A percentile compares a stretch with the other conserved stretches of the same genome.
These are phyloP conservation scores for Agrotis clavis DNA, from an alignment of 2,888 invertebrate species.

Conservation along the genomic window DNA sequence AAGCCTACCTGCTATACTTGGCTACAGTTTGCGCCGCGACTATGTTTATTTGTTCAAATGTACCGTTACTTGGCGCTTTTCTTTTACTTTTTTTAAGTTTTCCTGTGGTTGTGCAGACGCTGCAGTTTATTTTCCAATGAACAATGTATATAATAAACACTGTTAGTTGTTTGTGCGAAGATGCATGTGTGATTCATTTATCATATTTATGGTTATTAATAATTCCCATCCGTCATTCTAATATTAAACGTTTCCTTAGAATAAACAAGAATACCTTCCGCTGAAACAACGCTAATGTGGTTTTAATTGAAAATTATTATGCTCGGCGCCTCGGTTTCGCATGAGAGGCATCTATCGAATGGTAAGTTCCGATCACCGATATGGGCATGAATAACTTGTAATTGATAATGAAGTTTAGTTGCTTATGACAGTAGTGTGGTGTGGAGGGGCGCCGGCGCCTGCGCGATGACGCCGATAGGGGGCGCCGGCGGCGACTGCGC, in stretches of 20 bases:
- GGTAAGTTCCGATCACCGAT: conserved; percentile 65
- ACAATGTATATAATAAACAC: background rate
- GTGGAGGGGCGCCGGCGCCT: conserved; percentile 75
- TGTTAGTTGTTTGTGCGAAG: background rate
- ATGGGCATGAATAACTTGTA: conserved; percentile 67
- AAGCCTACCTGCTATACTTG: conserved; percentile 80
- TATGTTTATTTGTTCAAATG: conserved; percentile 73
- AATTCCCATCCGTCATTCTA: conserved; percentile 4
- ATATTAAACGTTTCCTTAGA: conserved; percentile 41
- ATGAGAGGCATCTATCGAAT: conserved; percentile 62
- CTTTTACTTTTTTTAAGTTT: conserved; percentile 37
- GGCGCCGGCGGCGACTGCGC: conserved; percentile 78
- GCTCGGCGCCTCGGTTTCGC: conserved; percentile 57
- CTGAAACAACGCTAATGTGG: conserved; percentile 55
- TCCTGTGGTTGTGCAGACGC: background rate
- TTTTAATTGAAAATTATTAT: conserved; percentile 65
- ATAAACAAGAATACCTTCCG: conserved; percentile 41
- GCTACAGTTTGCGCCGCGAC: conserved; percentile 79
- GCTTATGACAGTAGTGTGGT: conserved; percentile 61
- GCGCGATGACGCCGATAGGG: conserved; percentile 83
- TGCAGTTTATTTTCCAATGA: background rate
- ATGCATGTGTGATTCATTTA: background rate
- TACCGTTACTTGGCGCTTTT: conserved; percentile 70
- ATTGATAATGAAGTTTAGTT: conserved; percentile 67
- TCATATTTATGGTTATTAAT: conserved; percentile 6